Evolutionary conservation across 2,113 vertebrate species (phyloP), one percentile per base, ranked within the genome.

Genomic region (Sitta europaea): DNA sequence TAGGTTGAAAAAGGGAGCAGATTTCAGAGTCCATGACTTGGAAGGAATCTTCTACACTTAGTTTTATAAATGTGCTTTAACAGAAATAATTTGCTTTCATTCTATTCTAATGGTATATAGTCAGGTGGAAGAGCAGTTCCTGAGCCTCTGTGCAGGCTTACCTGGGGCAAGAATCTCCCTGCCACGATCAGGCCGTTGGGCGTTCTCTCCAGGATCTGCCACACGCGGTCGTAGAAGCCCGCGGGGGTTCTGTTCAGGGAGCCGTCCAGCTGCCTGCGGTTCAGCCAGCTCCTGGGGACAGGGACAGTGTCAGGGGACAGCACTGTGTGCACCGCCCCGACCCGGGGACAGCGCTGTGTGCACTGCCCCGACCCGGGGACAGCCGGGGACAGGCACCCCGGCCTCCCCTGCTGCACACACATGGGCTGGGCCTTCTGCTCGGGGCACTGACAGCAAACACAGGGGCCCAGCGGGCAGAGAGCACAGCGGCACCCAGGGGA

Each of bases 151-250:
- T 61, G 35, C 10, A 5, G 8, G 13, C 14, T 83, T 98, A 99
- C 99, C 99, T 99, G 99, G 20, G 99, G 99, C 80, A 99, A 97
- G 96, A 98, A 98, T 23, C 90, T 98, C 48, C 98, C 98, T 7
- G 98, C 98, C 55, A 99, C 99, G 43, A 98, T 57, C 62, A 99
- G 97, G 8, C 99, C 99, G 2, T 99, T 98, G 66, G 98, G 97
- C 2, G 99, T 99, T 88, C 99, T 98, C 96, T 99, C 99, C 93
- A 99, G 97, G 90, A 99, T 99, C 98, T 99, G 99, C 99, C 99
- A 99, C 92, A 99, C 98, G 0, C 99, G 98, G 88, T 99, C 99
- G 11, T 99, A 99, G 95, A 99, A 99, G 2, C 99, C 99, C 3
- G 98, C 84, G 8, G 99, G 99, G 10, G 99, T 99, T 74, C 99